Conservation (phyloP, 2,888 invertebrate species). For the Byasa hedistus region DNA sequence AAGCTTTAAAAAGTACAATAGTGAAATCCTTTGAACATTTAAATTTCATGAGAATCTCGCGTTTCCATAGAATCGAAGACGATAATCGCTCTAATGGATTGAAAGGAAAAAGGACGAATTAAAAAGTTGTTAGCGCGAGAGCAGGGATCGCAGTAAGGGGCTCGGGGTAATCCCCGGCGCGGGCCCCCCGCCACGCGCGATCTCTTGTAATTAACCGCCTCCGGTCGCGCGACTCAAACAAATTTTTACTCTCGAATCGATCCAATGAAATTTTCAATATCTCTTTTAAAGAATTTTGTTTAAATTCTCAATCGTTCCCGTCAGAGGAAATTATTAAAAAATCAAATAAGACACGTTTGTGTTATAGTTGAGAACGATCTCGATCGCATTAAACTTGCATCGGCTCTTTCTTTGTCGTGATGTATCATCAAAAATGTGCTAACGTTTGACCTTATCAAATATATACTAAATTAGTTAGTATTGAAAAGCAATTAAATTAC, state of each 20-base stretch:
- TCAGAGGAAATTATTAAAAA: too few relatives aligned
- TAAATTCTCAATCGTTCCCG: too few relatives aligned
- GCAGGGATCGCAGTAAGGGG: slow-evolving; percentile 37
- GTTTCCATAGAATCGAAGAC: slow-evolving; percentile 19
- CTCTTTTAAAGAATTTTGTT: too few relatives aligned
- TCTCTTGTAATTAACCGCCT: slow-evolving; percentile 53
- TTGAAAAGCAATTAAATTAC: too few relatives aligned
- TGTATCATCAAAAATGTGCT: too few relatives aligned
- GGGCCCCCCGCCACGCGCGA: slow-evolving; percentile 44
- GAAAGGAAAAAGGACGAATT: slow-evolving; percentile 33
- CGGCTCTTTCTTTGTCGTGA: too few relatives aligned
- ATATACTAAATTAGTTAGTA: too few relatives aligned
- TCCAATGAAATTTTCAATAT: neutral
- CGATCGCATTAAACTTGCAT: too few relatives aligned
- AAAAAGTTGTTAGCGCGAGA: slow-evolving; percentile 46
- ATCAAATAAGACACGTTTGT: too few relatives aligned
- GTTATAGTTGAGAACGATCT: too few relatives aligned
- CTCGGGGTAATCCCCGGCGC: slow-evolving; percentile 42
- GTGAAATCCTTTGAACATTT: slow-evolving; percentile 19
- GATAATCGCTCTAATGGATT: slow-evolving; percentile 32
- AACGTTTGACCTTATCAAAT: too few relatives aligned
- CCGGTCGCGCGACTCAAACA: slow-evolving; percentile 24
- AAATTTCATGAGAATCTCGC: slow-evolving; percentile 10
- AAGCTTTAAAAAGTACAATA: neutral
- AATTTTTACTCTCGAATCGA: slow-evolving; percentile 7